A percentile compares a stretch with the other conserved stretches of the same genome.
phyloP scores from a whole-genome alignment of 37 sponge, comb jelly and placozoan species.

The Aplysina aerophoba region DNA sequence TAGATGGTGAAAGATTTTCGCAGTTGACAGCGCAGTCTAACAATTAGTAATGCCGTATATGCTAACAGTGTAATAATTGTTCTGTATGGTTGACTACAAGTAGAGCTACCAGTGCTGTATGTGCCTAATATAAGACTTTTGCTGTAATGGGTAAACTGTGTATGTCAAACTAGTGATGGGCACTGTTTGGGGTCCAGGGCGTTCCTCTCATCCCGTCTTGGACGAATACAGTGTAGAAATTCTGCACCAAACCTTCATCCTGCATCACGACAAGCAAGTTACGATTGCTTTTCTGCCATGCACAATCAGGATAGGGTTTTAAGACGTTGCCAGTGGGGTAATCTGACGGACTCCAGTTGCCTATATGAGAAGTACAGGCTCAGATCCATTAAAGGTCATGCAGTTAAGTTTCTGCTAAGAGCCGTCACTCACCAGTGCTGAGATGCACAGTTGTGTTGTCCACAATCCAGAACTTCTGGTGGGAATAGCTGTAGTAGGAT shows the following conservation, averaged over 20 bases:
- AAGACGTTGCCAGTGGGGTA: constrained; percentile 61
- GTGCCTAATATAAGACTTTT: too few relatives aligned
- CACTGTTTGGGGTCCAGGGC: constrained; percentile 60
- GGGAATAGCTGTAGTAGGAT: constrained; percentile 64
- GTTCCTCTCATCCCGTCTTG: constrained; percentile 71
- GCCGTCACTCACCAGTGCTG: constrained; percentile 80
- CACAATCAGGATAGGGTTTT: constrained; percentile 44
- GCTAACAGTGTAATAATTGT: too few relatives aligned
- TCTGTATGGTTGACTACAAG: too few relatives aligned
- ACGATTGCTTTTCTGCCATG: constrained; percentile 55
- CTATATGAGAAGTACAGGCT: constrained; percentile 24
- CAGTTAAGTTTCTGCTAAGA: neutral
- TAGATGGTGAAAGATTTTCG: too few relatives aligned
- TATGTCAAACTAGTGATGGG: too few relatives aligned
- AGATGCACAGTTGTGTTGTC: constrained; percentile 81
- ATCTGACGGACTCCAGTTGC: constrained; percentile 90
- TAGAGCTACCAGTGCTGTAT: too few relatives aligned
- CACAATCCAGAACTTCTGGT: constrained; percentile 89
- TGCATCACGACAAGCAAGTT: constrained; percentile 70
- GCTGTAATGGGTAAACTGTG: too few relatives aligned
- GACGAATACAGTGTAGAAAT: constrained; percentile 56
- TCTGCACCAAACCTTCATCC: constrained; percentile 32
- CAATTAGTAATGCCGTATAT: too few relatives aligned
- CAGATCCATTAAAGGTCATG: neutral
- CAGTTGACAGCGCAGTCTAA: too few relatives aligned